Conservation (phyloP, 2,888 invertebrate species). For the Hyposoter dolosus region DNA sequence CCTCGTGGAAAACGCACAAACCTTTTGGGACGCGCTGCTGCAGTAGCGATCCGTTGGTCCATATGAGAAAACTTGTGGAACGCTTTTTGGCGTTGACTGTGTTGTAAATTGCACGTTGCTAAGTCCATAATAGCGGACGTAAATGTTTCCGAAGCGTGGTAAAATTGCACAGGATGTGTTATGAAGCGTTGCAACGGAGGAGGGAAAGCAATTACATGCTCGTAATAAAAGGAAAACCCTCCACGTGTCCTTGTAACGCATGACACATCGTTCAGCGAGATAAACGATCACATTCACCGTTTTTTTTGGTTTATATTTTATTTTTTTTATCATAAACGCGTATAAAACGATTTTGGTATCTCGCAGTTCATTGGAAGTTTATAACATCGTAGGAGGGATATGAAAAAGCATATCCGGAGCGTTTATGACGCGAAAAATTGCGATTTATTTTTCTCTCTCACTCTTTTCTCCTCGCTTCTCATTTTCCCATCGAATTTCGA, state of each 20-base stretch:
- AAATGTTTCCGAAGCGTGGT: constrained; percentile 5
- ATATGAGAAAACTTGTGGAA: not conserved
- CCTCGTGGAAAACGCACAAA: not conserved
- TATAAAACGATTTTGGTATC: not conserved
- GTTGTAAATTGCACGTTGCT: not conserved
- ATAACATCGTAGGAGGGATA: constrained; percentile 34
- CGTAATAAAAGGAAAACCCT: constrained; percentile 24
- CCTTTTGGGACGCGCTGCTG: not conserved
- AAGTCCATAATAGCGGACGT: not conserved
- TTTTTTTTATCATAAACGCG: not conserved
- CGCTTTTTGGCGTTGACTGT: not conserved
- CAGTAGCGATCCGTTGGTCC: not conserved
- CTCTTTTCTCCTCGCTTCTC: not conserved
- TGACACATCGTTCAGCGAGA: constrained; percentile 23
- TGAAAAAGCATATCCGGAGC: constrained; percentile 44
- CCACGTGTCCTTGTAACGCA: constrained; percentile 23
- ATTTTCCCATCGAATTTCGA: not conserved
- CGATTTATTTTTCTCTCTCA: constrained; percentile 14
- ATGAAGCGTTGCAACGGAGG: constrained; percentile 8
- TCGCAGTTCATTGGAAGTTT: constrained; percentile 49
- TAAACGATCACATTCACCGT: not conserved
- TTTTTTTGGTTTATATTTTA: constrained; percentile 6
- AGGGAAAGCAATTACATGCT: constrained; percentile 19
- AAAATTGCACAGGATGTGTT: not conserved
- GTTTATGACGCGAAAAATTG: constrained; percentile 67